phyloP scores from a whole-genome alignment of 2,113 vertebrate genomes.

The Athene cunicularia region DNA sequence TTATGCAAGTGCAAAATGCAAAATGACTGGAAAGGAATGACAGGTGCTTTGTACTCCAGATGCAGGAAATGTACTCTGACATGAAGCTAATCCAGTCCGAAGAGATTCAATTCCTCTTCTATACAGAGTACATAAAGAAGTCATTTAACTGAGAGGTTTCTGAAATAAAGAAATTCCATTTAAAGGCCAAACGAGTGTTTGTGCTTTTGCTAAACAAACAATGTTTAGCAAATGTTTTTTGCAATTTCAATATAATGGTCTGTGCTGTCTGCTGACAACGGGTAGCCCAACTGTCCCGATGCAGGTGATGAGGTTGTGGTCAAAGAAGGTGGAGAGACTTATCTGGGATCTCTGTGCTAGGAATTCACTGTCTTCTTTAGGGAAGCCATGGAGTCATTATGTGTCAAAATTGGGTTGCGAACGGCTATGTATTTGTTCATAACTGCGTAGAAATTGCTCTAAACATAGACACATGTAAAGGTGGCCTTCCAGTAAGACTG shows the following conservation, averaged over 20 bases:
- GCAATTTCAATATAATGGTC: neutral
- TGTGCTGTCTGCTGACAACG: neutral
- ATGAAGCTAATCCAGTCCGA: neutral
- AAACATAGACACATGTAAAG: rapidly evolving
- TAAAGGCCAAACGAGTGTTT: neutral
- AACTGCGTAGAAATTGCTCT: neutral
- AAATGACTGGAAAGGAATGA: conserved; percentile 8
- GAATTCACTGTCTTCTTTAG: neutral
- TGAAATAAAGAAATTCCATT: neutral
- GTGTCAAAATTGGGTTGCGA: neutral
- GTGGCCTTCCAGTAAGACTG: neutral
- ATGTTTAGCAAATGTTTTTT: neutral
- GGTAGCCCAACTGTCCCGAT: neutral
- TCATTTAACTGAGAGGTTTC: neutral
- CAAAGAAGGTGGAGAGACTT: neutral
- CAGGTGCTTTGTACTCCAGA: neutral
- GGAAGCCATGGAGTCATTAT: neutral
- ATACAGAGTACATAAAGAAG: neutral
- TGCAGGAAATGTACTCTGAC: neutral
- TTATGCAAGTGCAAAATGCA: conserved; percentile 3
- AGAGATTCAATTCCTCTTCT: neutral
- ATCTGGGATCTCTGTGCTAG: neutral
- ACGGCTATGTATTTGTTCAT: neutral
- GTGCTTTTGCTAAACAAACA: neutral
- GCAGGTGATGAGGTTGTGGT: neutral